Base-by-base conservation (phyloP, 2,113 vertebrate species). In the Apistogramma diplotaenia region DNA sequence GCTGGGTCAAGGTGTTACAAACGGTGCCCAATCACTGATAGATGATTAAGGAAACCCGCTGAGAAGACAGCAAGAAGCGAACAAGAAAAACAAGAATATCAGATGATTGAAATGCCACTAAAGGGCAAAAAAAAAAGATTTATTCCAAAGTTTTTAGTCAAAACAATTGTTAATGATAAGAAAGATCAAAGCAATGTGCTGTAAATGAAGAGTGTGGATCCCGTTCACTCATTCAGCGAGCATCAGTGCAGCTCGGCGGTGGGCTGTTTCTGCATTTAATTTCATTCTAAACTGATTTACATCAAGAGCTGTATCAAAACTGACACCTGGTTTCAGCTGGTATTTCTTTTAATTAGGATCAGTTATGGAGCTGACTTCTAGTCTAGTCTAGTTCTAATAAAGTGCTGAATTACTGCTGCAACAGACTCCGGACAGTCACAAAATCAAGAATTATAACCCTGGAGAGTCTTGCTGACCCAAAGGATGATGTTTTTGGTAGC, bases 331-430 rank as follows among this genome's bases (percentile, higher is more conserved):
- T 74, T 87, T 61, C 23, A 79, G 35, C 18, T 72, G 56, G 51
- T 73, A n/a, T 84, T 85, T 74, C 29, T 80, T 89, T 78, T 78
- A 35, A 91, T 89, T 80, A 81, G 37, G 81, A 57, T 3, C 53
- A 53, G 55, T 76, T 82, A 70, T 79, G 71, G 33, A 35, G 18
- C 71, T 43, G 57, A 61, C 37, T 73, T 56, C 23, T n/a, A n/a
- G n/a, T n/a, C n/a, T n/a, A n/a, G n/a, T n/a, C 59, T 87, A 79
- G 89, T 87, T 78, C 85, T 83, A 79, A 87, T 78, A 13, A 89
- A 84, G 40, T 43, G 43, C 33, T 78, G 33, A 70, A 35, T 73
- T 83, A 62, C 59, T 8, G 31, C 8, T 10, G 33, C 75, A 75
- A 29, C 40, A 29, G 62, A 16, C 23, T 46, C 23, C 46, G 1